phyloP scores from a whole-genome alignment of 2,888 invertebrate genomes.

The Parascotia fuliginaria region DNA sequence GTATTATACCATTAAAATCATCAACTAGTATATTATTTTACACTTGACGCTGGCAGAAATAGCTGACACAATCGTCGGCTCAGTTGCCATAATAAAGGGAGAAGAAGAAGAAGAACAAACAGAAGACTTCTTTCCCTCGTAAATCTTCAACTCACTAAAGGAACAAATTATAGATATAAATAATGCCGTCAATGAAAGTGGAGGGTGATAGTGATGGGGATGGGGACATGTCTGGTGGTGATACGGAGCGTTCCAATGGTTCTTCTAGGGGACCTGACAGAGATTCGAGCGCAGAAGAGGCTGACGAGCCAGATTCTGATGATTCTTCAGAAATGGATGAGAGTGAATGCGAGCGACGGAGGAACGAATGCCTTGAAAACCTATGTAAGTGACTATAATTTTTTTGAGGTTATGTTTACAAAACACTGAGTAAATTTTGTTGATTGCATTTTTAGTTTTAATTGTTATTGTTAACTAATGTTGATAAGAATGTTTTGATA shows the following conservation, averaged over 20 bases:
- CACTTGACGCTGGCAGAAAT: conserved; percentile 24
- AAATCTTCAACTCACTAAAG: neutral
- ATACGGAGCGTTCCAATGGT: conserved; percentile 89
- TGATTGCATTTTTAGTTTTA: conserved; percentile 8
- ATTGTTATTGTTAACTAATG: neutral
- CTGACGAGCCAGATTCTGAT: conserved; percentile 93
- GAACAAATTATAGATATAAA: neutral
- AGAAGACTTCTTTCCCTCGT: neutral
- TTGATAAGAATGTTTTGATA: neutral
- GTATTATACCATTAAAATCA: no score
- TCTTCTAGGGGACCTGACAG: conserved; percentile 88
- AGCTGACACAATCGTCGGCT: conserved; percentile 37
- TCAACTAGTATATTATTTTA: no score
- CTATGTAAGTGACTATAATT: conserved; percentile 77
- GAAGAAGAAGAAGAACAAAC: conserved; percentile 49
- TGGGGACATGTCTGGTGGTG: conserved; percentile 89
- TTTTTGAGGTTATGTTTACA: conserved; percentile 83
- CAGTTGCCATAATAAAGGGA: conserved; percentile 43
- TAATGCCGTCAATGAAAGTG: conserved; percentile 89
- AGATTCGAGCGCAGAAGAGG: conserved; percentile 91
- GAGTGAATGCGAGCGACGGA: conserved; percentile 93
- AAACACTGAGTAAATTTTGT: conserved; percentile 56
- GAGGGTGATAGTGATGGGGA: conserved; percentile 87
- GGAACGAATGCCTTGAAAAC: conserved; percentile 94
- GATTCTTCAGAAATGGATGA: conserved; percentile 97